Evolutionary conservation across 2,113 vertebrate species (phyloP).

Genomic region (Corythoichthys intestinalis): DNA sequence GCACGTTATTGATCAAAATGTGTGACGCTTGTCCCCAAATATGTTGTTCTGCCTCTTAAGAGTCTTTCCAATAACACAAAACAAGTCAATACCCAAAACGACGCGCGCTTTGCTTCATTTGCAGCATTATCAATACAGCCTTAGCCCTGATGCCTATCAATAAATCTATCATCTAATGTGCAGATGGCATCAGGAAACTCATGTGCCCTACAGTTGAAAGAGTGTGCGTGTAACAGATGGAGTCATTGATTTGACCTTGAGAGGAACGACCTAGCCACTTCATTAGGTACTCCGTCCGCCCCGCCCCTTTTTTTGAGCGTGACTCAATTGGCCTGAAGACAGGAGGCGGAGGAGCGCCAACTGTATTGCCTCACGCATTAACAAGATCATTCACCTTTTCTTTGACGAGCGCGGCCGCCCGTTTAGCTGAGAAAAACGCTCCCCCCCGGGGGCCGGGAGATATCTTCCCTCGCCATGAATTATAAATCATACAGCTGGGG

Average conservation of each 20-base stretch:
- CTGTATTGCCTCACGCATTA: conserved; percentile 61
- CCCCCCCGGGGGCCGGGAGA: conserved; percentile 58
- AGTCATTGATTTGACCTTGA: conserved; percentile 68
- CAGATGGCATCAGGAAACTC: conserved; percentile 40
- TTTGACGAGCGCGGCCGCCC: conserved; percentile 49
- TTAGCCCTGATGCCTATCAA: conserved; percentile 35
- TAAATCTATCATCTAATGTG: conserved; percentile 43
- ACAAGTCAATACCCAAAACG: conserved; percentile 25
- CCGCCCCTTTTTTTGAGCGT: conserved; percentile 36
- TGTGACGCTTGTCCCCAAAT: not conserved
- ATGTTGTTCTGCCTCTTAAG: conserved; percentile 3
- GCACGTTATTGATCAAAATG: not conserved
- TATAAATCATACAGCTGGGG: conserved; percentile 67
- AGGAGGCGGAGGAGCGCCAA: conserved; percentile 47
- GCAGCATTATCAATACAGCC: conserved; percentile 27
- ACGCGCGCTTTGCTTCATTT: conserved; percentile 15
- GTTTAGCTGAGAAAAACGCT: conserved; percentile 60
- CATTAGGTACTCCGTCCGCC: not conserved
- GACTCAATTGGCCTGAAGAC: conserved; percentile 54
- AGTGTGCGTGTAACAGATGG: conserved; percentile 59
- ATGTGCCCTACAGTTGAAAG: conserved; percentile 22
- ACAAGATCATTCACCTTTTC: conserved; percentile 65
- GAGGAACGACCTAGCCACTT: conserved; percentile 14
- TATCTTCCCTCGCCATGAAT: conserved; percentile 67
- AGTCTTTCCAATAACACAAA: conserved; percentile 5